phyloP scores from a whole-genome alignment of 2,113 vertebrate genomes.

The Puma concolor region DNA sequence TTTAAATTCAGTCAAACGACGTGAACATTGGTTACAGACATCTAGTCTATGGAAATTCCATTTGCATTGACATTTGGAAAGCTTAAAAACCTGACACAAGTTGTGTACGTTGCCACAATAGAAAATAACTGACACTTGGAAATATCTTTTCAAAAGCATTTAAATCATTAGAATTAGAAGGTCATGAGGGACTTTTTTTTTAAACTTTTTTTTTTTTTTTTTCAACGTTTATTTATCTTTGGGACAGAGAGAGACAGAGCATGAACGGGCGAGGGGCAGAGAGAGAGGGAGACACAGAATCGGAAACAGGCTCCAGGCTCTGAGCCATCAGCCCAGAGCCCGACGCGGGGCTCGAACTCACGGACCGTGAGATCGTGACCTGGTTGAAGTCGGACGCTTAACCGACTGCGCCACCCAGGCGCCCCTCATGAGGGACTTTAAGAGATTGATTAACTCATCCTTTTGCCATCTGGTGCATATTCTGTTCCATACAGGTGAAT shows the following conservation, averaged over 20 bases:
- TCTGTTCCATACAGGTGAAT: not conserved
- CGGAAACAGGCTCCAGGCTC: too few relatives aligned
- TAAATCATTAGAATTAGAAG: constrained; percentile 10
- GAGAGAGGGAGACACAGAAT: too few relatives aligned
- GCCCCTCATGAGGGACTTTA: not conserved
- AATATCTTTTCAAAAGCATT: constrained; percentile 18
- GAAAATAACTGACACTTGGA: constrained; percentile 32
- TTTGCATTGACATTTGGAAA: constrained; percentile 29
- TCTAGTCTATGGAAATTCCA: not conserved
- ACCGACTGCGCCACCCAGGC: too few relatives aligned
- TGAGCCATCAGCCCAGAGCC: too few relatives aligned
- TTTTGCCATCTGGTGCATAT: not conserved
- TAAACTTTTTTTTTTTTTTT: too few relatives aligned
- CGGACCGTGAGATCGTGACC: too few relatives aligned
- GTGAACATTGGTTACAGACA: not conserved
- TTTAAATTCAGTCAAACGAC: not conserved
- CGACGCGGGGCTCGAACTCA: too few relatives aligned
- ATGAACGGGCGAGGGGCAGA: too few relatives aligned
- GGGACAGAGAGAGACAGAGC: too few relatives aligned
- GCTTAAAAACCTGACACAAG: not conserved
- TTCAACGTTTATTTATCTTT: too few relatives aligned
- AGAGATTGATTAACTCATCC: constrained; percentile 38
- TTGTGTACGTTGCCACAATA: not conserved
- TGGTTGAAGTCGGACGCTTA: too few relatives aligned
- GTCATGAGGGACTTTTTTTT: not conserved